Evolutionary conservation across 2,888 invertebrate species (phyloP), one percentile per base, ranked within the genome.

Genomic region (Dicroscelio sp.): DNA sequence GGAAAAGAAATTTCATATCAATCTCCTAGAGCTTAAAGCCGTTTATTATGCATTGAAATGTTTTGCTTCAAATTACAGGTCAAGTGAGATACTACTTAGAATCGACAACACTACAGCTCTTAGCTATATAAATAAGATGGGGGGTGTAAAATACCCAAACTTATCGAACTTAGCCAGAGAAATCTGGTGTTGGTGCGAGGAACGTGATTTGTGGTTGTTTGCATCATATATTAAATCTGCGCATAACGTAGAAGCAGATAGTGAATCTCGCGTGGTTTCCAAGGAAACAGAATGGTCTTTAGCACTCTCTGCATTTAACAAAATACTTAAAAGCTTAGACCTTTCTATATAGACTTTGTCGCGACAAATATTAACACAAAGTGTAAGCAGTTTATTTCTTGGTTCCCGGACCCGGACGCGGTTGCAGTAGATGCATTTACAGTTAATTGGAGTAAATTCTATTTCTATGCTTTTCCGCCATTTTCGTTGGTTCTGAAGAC

Each of bases 391-490:
- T 94, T 90, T 52, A 48, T 93, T 33, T 93, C 91, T 0, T 93
- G 93, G 93, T 27, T 31, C 12, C 79, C 73, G 58, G 91, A 93
- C 31, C 92, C 92, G 0, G 78, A 67, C 0, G 85, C 92, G n/a
- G 31, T 87, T 0, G 76, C 90, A 2, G 48, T 93, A 4, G 92
- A 94, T 65, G 93, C 91, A 0, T 92, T 94, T 55, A 93, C 93
- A 2, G 27, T 92, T 14, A 48, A n/a, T 86, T 17, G 65, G 88
- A 33, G 92, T 78, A 86, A 73, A 20, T 30, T 14, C 27, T 30
- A 82, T 71, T 93, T 90, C 60, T 92, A 93, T 33, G 92, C 92
- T 0, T 94, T 93, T 25, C 92, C 93, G 0, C 93, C 94, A 0
- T 94, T 94, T 78, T 31, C 88, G 25, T 38, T 93, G 27, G 90